Evolutionary conservation across 2,797 vertebrate species (phyloP).

Genomic region (Gymnothorax reevesii): DNA sequence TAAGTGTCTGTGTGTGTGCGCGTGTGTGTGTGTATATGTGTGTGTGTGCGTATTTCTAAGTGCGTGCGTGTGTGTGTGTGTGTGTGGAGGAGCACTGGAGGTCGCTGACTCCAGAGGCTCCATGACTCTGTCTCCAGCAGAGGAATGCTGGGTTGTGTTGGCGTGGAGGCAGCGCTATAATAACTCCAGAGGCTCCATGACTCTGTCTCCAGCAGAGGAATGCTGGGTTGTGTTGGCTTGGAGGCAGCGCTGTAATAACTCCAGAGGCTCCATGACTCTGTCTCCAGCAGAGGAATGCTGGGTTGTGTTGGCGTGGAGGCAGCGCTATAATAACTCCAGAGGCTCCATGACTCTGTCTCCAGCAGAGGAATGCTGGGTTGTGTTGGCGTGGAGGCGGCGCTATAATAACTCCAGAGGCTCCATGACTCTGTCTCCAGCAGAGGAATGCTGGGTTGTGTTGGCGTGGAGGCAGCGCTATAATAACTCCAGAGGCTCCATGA

Average conservation of each 20-base stretch:
- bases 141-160: constrained; percentile 85
- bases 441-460: neutral
- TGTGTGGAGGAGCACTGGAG: constrained; percentile 33
- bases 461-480: constrained; percentile 32
- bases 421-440: too few species aligned
- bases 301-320: too few species aligned
- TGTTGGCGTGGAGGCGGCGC: too few species aligned
- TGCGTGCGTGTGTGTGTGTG: constrained; percentile 37
- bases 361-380: too few species aligned
- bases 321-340: too few species aligned
- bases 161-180: constrained; percentile 77
- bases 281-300: too few species aligned
- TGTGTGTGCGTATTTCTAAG: constrained; percentile 38
- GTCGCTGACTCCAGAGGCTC: constrained; percentile 56
- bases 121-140: constrained; percentile 70
- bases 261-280: too few species aligned
- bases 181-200: constrained; percentile 74
- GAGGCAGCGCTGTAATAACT: too few species aligned
- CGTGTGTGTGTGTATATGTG: constrained; percentile 37
- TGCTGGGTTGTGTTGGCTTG: too few species aligned
- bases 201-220: too few species aligned
- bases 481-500: constrained; percentile 60
- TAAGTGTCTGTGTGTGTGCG: constrained; percentile 37
- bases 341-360: too few species aligned
- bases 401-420: too few species aligned